Evolutionary conservation across 2,888 invertebrate genomes (phyloP), one percentile per base, ranked within the genome.

Genomic region (Odontothrips loti): DNA sequence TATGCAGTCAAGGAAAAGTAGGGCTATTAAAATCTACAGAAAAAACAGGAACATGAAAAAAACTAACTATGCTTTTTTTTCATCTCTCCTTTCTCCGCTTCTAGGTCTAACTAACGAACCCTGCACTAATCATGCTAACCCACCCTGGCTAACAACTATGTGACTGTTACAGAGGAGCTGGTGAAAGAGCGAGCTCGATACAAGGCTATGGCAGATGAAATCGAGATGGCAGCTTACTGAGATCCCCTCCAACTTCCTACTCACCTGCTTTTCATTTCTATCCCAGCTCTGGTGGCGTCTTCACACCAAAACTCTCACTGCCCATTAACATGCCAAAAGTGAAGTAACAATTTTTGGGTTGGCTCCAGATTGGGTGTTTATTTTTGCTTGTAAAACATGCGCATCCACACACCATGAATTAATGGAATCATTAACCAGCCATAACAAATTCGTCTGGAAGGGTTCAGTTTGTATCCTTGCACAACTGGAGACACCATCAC

Each of bases 121-220:
- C 34, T 43, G 34, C 34, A 43, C 2, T 43, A 43, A 43, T 43
- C 34, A 43, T 43, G 34, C 34, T 43, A 43, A 43, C 34, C 34
- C 34, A 43, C 68, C 68, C 68, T 27, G 23, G 68, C 68, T 75
- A 75, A 75, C 68, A 75, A 27, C 23, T 75, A 27, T 75, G 68
- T 75, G 27, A 23, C 68, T 75, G 68, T 75, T 75, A 75, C 68
- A 75, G 68, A 75, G 68, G 68, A 75, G 27, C 68, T 75, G 68
- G 27, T 75, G 68, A 75, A 75, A 75, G 68, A 75, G 27, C 68
- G 68, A 27, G 68, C 68, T 12, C 68, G 68, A 75, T 75, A 75
- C 68, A 75, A 75, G 68, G 68, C 68, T 27, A 75, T 75, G 68
- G 68, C 68, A 75, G 68, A 75, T 75, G 68, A 75, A 75, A 75